These are phyloP conservation scores for Balearica regulorum DNA, from an alignment of 2,797 vertebrate genomes.

Conservation along the genomic window DNA sequence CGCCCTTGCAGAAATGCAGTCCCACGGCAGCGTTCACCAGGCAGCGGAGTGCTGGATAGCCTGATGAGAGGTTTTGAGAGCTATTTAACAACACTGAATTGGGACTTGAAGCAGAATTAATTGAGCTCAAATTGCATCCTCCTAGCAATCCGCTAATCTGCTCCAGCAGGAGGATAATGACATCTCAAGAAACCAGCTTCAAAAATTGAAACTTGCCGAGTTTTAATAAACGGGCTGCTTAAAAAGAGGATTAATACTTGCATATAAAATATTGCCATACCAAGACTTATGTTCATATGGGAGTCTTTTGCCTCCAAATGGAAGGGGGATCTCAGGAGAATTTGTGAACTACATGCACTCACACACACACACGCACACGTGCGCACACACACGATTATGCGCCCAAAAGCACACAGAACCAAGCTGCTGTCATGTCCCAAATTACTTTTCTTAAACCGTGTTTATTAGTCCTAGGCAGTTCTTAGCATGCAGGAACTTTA, in stretches of 20 bases:
- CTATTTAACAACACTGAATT: conserved; percentile 61
- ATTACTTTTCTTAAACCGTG: conserved; percentile 26
- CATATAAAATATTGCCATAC: not conserved
- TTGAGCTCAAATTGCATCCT: conserved; percentile 74
- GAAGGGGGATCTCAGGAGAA: conserved; percentile 11
- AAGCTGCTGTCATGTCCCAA: conserved; percentile 25
- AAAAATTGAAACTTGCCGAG: conserved; percentile 38
- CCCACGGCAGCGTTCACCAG: not conserved
- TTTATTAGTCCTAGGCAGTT: conserved; percentile 45
- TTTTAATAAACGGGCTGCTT: conserved; percentile 30
- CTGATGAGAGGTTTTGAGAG: conserved; percentile 39
- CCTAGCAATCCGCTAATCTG: conserved; percentile 69
- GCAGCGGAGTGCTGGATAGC: not conserved
- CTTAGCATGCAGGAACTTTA: conserved; percentile 38
- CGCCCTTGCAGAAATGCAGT: rapidly evolving
- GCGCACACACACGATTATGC: rapidly evolving
- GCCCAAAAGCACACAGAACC: not conserved
- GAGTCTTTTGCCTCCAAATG: not conserved
- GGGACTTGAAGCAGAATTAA: conserved; percentile 77
- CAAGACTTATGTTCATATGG: not conserved
- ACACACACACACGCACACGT: not conserved
- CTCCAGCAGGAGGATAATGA: conserved; percentile 74
- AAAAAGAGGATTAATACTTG: conserved; percentile 36
- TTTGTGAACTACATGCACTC: not conserved
- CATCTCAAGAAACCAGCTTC: conserved; percentile 46